phyloP scores from a whole-genome alignment of 2,113 vertebrate species.

The Apodemus speciosus region DNA sequence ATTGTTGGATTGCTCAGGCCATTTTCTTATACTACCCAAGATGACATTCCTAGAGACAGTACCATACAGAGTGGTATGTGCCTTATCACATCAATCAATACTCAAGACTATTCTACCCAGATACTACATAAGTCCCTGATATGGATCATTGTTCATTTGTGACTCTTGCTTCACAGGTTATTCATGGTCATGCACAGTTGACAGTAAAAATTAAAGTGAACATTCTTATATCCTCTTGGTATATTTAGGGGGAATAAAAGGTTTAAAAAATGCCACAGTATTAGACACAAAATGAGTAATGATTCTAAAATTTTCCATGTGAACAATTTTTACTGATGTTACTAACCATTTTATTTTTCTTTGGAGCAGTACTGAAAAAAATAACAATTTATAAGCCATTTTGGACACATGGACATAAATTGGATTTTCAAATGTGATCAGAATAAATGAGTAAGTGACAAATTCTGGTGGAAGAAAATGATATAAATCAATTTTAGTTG shows the following conservation, averaged over 20 bases:
- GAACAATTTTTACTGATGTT: background rate
- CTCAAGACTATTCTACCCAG: background rate
- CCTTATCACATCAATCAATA: too few relatives aligned
- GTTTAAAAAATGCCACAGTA: background rate
- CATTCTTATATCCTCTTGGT: background rate
- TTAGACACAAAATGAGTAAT: too few relatives aligned
- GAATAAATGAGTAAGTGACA: slow-evolving; percentile 13
- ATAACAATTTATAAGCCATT: background rate
- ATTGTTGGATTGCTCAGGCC: background rate
- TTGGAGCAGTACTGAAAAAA: background rate
- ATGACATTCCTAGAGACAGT: background rate
- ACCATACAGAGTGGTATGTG: background rate
- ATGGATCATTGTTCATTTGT: background rate
- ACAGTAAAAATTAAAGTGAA: background rate
- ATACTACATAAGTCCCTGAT: background rate
- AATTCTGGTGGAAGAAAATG: background rate
- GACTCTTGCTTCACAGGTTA: background rate
- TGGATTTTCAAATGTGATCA: background rate
- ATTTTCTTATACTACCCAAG: background rate
- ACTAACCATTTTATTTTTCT: background rate
- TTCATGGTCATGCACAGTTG: background rate
- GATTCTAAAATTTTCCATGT: background rate
- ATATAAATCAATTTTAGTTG: background rate
- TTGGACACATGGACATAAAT: background rate
- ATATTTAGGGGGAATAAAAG: background rate